These are phyloP conservation scores for Drosophila mercatorum DNA, from an alignment of 2,888 invertebrate species.

Conservation along the genomic window DNA sequence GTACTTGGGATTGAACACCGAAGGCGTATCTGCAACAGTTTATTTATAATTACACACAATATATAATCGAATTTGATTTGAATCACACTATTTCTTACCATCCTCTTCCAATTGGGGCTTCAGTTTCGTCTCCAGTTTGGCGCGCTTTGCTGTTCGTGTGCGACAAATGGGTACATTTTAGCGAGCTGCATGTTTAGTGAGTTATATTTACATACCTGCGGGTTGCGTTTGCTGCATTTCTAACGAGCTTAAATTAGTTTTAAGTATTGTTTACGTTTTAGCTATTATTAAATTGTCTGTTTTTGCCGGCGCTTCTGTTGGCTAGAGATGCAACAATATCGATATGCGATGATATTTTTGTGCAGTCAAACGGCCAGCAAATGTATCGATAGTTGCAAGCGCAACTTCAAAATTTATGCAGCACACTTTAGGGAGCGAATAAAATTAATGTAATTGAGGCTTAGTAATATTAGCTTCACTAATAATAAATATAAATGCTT, in stretches of 20 bases:
- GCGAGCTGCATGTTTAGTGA: neutral
- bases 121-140: slow-evolving; percentile 59
- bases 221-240: slow-evolving; percentile 44
- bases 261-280: slow-evolving; percentile 38
- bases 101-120: slow-evolving; percentile 57
- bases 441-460: neutral
- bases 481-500: neutral
- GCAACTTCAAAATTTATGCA: neutral
- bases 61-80: neutral
- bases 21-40: slow-evolving; percentile 79
- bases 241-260: neutral
- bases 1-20: slow-evolving; percentile 85
- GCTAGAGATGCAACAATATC: slow-evolving; percentile 20
- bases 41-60: neutral
- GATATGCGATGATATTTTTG: slow-evolving; percentile 1
- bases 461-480: no score
- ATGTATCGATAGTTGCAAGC: neutral
- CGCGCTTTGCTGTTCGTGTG: slow-evolving; percentile 47
- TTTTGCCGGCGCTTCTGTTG: slow-evolving; percentile 43
- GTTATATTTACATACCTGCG: slow-evolving; percentile 18
- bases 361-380: no score
- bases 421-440: neutral
- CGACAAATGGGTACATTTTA: no score
- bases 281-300: slow-evolving; percentile 29
- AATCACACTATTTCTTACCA: slow-evolving; percentile 42